These are phyloP conservation scores for Tupiocoris notatus DNA, from an alignment of 2,888 invertebrate species.

Conservation along the genomic window DNA sequence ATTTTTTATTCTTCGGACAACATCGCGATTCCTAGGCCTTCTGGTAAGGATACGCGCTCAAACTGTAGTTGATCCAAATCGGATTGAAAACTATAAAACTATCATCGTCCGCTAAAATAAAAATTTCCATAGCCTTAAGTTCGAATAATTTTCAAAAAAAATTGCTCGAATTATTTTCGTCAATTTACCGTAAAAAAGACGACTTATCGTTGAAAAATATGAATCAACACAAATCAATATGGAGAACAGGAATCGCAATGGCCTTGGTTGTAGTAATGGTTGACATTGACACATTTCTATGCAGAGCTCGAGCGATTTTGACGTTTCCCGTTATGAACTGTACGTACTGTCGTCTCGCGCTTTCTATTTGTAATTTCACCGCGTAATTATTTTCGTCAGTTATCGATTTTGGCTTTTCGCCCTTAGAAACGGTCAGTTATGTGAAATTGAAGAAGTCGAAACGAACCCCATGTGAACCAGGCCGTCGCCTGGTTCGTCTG, in stretches of 20 bases:
- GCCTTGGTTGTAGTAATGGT: conserved; percentile 24
- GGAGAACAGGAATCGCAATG: conserved; percentile 7
- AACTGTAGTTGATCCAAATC: too few species aligned
- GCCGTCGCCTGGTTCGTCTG: not conserved
- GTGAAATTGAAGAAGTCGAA: conserved; percentile 2
- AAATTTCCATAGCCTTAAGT: too few species aligned
- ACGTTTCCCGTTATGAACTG: conserved; percentile 27
- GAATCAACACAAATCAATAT: conserved; percentile 23
- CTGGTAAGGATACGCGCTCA: too few species aligned
- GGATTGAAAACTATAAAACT: too few species aligned
- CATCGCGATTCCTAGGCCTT: too few species aligned
- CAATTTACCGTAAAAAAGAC: too few species aligned
- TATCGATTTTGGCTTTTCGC: not conserved
- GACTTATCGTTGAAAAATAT: not conserved
- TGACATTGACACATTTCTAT: conserved; percentile 23
- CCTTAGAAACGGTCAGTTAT: not conserved
- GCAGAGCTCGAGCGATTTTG: conserved; percentile 25
- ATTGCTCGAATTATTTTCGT: too few species aligned
- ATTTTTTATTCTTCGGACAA: too few species aligned
- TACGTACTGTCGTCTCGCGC: not conserved
- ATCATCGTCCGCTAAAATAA: too few species aligned
- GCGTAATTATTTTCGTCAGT: not conserved
- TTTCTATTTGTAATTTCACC: not conserved
- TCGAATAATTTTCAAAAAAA: too few species aligned
- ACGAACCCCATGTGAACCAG: not conserved